These are phyloP conservation scores for Ethmia dodecea DNA, from an alignment of 2,888 invertebrate genomes.

Conservation along the genomic window DNA sequence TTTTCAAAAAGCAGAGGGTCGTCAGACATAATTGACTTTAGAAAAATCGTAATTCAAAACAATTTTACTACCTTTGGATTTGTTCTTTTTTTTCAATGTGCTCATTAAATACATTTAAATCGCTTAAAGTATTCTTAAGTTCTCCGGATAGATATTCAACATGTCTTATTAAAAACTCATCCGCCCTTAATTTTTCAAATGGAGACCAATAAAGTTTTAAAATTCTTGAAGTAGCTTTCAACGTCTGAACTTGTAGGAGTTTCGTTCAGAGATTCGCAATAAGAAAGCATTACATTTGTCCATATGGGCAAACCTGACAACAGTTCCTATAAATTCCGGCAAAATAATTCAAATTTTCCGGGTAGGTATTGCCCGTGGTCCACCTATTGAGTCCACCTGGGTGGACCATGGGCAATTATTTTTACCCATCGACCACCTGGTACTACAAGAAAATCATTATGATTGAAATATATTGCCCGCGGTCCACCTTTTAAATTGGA, in stretches of 20 bases:
- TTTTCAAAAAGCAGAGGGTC: not conserved
- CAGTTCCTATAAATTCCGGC: not conserved
- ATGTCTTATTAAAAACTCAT: constrained; percentile 8
- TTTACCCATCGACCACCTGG: too few species aligned
- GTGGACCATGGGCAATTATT: too few species aligned
- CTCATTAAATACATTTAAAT: constrained; percentile 5
- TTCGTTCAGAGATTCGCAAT: not conserved
- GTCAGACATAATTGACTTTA: not conserved
- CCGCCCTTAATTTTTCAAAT: constrained; percentile 6
- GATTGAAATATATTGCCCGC: too few species aligned
- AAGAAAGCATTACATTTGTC: not conserved
- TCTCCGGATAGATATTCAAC: constrained; percentile 10
- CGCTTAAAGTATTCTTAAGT: constrained; percentile 7
- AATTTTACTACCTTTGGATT: not conserved
- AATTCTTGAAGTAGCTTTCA: not conserved
- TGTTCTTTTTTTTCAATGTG: not conserved
- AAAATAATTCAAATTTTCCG: not conserved
- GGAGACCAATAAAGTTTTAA: constrained; percentile 4
- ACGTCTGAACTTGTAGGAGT: not conserved
- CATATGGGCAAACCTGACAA: not conserved
- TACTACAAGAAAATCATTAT: too few species aligned
- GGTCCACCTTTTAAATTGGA: too few species aligned
- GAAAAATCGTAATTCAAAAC: not conserved
- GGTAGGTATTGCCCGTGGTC: too few species aligned
- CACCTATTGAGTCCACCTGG: too few species aligned